Base-by-base conservation (phyloP, 2,797 vertebrate species). In the Gadopsis bispinosus region DNA sequence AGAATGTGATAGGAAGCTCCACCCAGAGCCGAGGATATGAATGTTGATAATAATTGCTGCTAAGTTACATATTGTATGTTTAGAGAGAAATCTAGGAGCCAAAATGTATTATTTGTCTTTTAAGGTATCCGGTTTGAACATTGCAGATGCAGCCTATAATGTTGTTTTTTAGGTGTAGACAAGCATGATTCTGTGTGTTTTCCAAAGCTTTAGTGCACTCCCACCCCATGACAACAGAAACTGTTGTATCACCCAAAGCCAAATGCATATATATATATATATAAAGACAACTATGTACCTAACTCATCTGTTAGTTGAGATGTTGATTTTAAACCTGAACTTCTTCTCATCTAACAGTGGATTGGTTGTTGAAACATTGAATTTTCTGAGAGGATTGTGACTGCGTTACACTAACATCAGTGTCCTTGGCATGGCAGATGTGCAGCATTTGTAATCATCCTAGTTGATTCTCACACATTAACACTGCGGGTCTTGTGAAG, bases 181-280 rank as follows among this genome's bases (percentile, higher is more conserved):
- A 11, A 88, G 87, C 87, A 90, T 91, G 90, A 81, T 83, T 88
- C 77, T 85, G 77, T 83, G 88, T 91, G 89, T 91, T 90, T 82
- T 91, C 84, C 81, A 80, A 86, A 88, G 83, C 78, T 75, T 86
- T 80, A 77, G 90, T 92, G 95, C 93, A 93, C 89, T 93, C 94
- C 83, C 93, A 90, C 92, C 93, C 78, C 93, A 92, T 93, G 94
- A 95, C 94, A 96, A 92, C 94, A 95, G 90, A 94, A 93, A 93
- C 92, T 95, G 94, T 96, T 96, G 95, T 94, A 92, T 73, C 74
- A 84, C n/a, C 72, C 61, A 65, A 96, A 96, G 95, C 96, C 96
- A 97, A 96, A 97, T 96, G 95, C 97, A 77, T 76, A 84, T 68
- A 85, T 83, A 95, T 93, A 96, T 96, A 95, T 73, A 73, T 26